Evolutionary conservation across 2,113 vertebrate genomes (phyloP), one percentile per base, ranked within the genome.

Genomic region (Lophius piscatorius): DNA sequence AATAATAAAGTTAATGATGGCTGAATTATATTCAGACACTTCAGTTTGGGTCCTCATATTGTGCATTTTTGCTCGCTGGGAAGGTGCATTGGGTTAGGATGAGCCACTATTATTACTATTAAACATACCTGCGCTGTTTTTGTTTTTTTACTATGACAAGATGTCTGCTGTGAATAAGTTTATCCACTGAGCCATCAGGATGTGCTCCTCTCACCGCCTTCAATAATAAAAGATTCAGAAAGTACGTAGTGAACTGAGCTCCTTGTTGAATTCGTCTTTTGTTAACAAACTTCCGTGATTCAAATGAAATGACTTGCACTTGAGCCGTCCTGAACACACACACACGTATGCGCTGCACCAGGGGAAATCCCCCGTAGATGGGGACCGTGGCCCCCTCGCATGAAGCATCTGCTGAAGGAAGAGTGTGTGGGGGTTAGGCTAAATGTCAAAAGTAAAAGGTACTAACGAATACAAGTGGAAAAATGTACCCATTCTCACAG

Each of bases 391-490:
- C 80, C 78, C 82, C 70, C 79, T 77, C 5, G 58, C 23, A 34
- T 65, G 75, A 50, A 74, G 68, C 83, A 82, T 77, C 78, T 65
- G 64, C 45, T 69, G 44, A 76, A 44, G 80, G 56, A 78, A 70
- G 79, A 67, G 59, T 76, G 82, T 75, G 85, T 83, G 87, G 70
- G 82, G 85, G 40, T 83, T 76, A 84, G 74, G 67, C 77, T 83
- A 81, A 82, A 88, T 87, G 87, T 87, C 88, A 88, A 89, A 88
- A 81, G 86, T 88, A 85, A 87, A 85, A 81, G 76, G 65, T 79
- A 59, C 35, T 13, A 28, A 63, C 75, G 57, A 74, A 68, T 6
- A 72, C 44, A 52, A 74, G 64, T 82, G 75, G 77, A 84, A 87
- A 85, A 81, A 84, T 65, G 68, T 71, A 71, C 84, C 81, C 82